Evolutionary conservation across 2,888 invertebrate species (phyloP).

Genomic region (Suillia variegata): DNA sequence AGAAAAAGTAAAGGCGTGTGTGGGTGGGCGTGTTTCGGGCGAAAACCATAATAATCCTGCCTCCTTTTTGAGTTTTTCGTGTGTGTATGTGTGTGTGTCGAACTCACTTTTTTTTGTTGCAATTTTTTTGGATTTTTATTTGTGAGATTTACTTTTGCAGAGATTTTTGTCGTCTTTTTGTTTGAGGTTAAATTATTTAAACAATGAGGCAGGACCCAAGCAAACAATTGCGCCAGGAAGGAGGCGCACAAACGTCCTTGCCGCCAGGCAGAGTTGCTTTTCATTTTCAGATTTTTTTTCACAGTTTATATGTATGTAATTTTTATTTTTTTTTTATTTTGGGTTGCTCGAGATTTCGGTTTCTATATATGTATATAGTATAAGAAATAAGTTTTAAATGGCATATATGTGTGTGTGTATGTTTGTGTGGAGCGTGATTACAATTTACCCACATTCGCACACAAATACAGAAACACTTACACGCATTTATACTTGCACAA

Average conservation of each 20-base stretch:
- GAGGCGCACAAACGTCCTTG: too few species aligned
- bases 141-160: neutral
- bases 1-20: neutral
- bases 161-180: neutral
- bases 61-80: neutral
- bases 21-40: neutral
- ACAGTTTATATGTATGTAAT: neutral
- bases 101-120: neutral
- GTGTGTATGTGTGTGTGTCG: too few species aligned
- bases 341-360: neutral
- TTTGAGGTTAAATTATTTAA: constrained; percentile 6
- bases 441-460: too few species aligned
- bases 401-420: neutral
- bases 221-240: neutral
- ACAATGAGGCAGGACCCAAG: neutral
- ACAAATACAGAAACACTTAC: too few species aligned
- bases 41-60: neutral
- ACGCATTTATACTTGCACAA: neutral
- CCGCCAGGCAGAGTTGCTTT: too few species aligned
- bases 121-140: neutral
- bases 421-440: neutral
- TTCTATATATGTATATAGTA: neutral
- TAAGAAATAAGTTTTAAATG: too few species aligned
- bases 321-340: neutral
- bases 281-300: too few species aligned